These are phyloP conservation scores for Cheirogaleus major DNA, from an alignment of 2,797 vertebrate genomes.

Conservation along the genomic window DNA sequence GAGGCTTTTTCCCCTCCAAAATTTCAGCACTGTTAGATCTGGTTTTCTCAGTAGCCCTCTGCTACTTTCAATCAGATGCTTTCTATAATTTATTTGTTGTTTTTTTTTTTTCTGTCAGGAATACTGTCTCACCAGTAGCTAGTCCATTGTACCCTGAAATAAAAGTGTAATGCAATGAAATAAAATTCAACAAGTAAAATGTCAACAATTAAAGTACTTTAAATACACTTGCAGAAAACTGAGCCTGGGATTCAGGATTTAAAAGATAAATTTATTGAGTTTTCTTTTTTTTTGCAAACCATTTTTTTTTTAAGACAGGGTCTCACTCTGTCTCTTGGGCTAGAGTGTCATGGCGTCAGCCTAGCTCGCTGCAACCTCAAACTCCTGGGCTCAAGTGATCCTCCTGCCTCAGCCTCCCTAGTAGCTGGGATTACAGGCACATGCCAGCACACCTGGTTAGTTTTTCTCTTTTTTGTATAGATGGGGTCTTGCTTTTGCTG, in stretches of 20 bases:
- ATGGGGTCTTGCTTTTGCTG: neutral
- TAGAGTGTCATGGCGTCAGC: neutral
- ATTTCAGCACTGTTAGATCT: neutral
- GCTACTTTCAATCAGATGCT: neutral
- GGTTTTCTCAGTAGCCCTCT: neutral
- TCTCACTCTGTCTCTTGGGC: neutral
- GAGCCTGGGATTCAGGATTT: neutral
- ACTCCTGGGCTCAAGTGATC: neutral
- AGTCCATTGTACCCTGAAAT: neutral
- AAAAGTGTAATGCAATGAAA: neutral
- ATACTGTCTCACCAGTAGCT: neutral
- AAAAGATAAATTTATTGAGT: neutral
- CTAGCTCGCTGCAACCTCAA: neutral
- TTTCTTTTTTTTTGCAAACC: neutral
- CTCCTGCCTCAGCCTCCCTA: neutral
- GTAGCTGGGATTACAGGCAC: neutral
- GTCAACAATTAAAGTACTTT: neutral
- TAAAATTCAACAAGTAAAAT: slow-evolving; percentile 21
- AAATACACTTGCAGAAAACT: neutral
- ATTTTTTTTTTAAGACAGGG: neutral
- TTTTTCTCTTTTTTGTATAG: neutral
- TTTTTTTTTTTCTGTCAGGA: neutral
- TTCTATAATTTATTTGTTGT: neutral
- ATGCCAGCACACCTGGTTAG: neutral
- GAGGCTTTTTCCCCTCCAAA: neutral